phyloP scores from a whole-genome alignment of 2,113 vertebrate genomes.

The Campylomormyrus numenius region DNA sequence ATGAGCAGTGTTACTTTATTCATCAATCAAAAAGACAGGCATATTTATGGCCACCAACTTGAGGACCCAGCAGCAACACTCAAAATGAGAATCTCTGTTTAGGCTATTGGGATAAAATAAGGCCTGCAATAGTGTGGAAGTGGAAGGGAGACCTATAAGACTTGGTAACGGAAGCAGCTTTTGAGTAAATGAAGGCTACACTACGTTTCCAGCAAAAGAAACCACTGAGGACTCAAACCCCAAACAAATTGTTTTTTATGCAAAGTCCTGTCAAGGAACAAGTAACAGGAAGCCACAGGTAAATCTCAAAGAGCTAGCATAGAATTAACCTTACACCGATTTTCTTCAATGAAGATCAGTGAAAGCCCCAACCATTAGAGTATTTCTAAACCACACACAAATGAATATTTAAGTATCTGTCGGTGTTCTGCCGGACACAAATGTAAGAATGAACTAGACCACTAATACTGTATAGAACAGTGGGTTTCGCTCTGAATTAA shows the following conservation, averaged over 20 bases:
- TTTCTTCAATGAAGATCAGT: not conserved
- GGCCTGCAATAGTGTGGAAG: not conserved
- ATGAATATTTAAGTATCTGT: not conserved
- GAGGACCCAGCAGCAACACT: not conserved
- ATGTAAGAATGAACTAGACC: not conserved
- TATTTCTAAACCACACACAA: not conserved
- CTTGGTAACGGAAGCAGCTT: not conserved
- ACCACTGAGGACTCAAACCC: not conserved
- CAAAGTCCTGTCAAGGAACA: not conserved
- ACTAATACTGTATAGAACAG: not conserved
- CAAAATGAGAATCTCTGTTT: not conserved
- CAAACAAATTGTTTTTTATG: not conserved
- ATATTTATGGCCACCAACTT: not conserved
- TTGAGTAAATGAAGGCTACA: not conserved
- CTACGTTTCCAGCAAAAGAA: not conserved
- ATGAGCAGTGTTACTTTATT: not conserved
- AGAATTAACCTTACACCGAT: not conserved
- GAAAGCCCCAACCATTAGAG: not conserved
- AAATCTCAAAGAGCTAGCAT: not conserved
- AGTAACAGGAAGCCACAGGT: not conserved
- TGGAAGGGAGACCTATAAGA: not conserved
- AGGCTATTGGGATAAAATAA: not conserved
- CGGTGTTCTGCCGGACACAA: not conserved
- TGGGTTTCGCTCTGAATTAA: not conserved
- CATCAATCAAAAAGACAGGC: not conserved